Conservation (phyloP, 2,888 invertebrate genomes). For the Drosophila stalkeri region DNA sequence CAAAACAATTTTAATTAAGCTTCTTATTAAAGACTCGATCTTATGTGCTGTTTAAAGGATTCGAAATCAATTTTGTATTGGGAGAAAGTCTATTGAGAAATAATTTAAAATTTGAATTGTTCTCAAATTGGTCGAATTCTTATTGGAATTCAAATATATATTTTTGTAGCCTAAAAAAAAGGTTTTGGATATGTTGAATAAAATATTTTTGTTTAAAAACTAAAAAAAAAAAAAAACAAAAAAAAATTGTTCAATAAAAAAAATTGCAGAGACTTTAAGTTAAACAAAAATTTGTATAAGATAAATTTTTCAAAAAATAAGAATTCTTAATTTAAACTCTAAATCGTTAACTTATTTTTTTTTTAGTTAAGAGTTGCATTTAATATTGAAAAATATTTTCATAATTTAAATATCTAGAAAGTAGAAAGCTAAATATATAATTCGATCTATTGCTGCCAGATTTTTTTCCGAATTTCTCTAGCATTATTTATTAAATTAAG, state of each 20-base stretch:
- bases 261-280: too few species aligned
- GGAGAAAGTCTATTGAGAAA: background rate
- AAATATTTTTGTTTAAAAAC: too few species aligned
- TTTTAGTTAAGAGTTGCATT: background rate
- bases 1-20: conserved; percentile 1
- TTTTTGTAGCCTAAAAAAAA: background rate
- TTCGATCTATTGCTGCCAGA: too few species aligned
- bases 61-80: background rate
- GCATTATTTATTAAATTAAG: too few species aligned
- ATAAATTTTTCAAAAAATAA: background rate
- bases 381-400: background rate
- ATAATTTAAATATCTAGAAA: background rate
- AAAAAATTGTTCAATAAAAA: too few species aligned
- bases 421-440: too few species aligned
- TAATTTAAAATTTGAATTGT: background rate
- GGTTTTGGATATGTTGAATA: too few species aligned
- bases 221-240: too few species aligned
- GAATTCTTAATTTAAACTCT: too few species aligned
- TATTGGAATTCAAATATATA: background rate
- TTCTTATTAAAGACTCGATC: conserved; percentile 9
- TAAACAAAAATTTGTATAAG: too few species aligned
- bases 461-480: too few species aligned
- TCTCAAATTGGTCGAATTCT: background rate
- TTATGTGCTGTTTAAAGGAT: conserved; percentile 3
- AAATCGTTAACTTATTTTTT: too few species aligned